Conservation (phyloP, 2,888 invertebrate species). For the Tachina grossa region DNA sequence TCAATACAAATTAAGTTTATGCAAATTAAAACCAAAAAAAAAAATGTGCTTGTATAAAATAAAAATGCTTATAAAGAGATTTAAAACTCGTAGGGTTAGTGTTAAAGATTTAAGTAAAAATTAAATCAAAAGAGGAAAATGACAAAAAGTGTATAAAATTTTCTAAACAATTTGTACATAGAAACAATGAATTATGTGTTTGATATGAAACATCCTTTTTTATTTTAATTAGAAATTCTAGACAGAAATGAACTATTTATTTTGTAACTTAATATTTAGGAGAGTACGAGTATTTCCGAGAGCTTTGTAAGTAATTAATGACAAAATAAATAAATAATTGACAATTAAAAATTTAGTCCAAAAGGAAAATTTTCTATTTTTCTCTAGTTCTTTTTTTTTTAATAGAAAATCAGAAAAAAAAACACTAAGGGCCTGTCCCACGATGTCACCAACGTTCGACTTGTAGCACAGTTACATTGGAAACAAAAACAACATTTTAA, state of each 20-base stretch:
- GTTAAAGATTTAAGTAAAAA: slow-evolving; percentile 59
- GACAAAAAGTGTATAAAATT: slow-evolving; percentile 44
- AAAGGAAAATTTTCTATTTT: slow-evolving; percentile 28
- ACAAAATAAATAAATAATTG: slow-evolving; percentile 29
- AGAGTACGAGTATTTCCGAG: slow-evolving; percentile 57
- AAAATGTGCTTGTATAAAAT: slow-evolving; percentile 65
- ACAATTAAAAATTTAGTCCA: slow-evolving; percentile 45
- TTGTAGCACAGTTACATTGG: too few species aligned
- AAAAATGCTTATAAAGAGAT: slow-evolving; percentile 66
- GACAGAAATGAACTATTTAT: slow-evolving; percentile 25
- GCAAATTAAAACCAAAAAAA: slow-evolving; percentile 40
- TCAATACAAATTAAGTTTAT: slow-evolving; percentile 25
- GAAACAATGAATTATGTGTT: neutral
- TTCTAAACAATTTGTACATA: slow-evolving; percentile 37
- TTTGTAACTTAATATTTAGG: slow-evolving; percentile 57
- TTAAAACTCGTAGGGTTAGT: slow-evolving; percentile 74
- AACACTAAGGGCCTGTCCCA: too few species aligned
- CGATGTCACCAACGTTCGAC: too few species aligned
- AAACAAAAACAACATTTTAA: too few species aligned
- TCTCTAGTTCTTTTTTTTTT: slow-evolving; percentile 24
- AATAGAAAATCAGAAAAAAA: neutral
- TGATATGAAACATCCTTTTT: neutral
- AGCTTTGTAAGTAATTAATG: slow-evolving; percentile 60
- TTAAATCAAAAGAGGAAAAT: slow-evolving; percentile 24
- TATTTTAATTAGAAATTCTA: neutral